A percentile compares a stretch with the other conserved stretches of the same genome.
Conservation (phyloP, 2,797 vertebrate species). For the Cirrhinus molitorella region DNA sequence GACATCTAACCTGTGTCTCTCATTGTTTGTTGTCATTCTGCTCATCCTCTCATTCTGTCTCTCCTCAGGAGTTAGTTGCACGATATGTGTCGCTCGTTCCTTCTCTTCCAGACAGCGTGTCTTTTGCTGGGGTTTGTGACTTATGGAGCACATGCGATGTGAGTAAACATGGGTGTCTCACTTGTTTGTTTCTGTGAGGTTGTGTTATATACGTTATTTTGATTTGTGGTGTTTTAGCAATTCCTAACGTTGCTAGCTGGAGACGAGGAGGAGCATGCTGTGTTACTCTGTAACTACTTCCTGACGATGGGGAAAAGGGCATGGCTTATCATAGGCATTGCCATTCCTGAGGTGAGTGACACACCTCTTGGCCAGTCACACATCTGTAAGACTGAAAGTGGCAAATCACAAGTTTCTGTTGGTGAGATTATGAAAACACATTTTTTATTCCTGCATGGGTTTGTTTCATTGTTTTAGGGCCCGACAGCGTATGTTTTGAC, state of each 20-base stretch:
- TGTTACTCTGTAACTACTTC: conserved; percentile 95
- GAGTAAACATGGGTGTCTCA: conserved; percentile 67
- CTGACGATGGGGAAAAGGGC: conserved; percentile 92
- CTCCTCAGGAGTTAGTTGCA: conserved; percentile 85
- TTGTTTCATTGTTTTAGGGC: conserved; percentile 77
- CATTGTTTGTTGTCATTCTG: neutral
- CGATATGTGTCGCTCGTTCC: conserved; percentile 92
- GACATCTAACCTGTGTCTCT: neutral
- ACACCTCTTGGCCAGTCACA: neutral
- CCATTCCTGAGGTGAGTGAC: conserved; percentile 90
- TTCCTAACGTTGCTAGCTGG: conserved; percentile 94
- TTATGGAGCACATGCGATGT: conserved; percentile 97
- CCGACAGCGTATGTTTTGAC: conserved; percentile 92
- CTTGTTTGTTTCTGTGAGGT: neutral
- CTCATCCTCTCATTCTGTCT: neutral
- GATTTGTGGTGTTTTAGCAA: conserved; percentile 80
- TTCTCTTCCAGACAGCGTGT: conserved; percentile 90
- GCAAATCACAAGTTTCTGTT: neutral
- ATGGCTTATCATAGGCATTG: conserved; percentile 91
- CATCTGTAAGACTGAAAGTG: neutral
- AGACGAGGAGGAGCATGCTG: conserved; percentile 94
- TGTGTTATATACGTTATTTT: neutral
- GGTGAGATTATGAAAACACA: neutral
- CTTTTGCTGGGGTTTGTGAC: conserved; percentile 90
- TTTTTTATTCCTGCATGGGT: neutral